Evolutionary conservation across 2,888 invertebrate species (phyloP), one percentile per base, ranked within the genome.

Genomic region (Leptinotarsa haldemani): DNA sequence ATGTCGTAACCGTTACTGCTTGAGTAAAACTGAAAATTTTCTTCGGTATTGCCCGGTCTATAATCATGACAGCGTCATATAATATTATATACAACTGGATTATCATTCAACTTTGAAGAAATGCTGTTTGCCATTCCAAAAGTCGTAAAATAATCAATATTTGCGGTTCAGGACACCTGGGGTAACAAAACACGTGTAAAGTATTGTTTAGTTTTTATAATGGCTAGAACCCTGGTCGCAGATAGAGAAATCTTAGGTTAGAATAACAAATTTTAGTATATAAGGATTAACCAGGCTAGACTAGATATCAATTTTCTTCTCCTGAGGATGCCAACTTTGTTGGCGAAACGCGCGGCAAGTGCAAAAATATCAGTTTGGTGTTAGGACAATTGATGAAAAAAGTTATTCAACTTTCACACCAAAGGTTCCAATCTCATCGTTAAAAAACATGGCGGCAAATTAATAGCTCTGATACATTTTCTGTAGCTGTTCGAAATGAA

Each of bases 141-240:
- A 77, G 78, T 76, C 75, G 73, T 66, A 70, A 77, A 16, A 77
- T 76, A 77, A 80, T 80, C 80, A 80, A 80, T 80, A 80, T 80
- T 80, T 80, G 79, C 79, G 78, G 79, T 77, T 52, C 71, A 30
- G 74, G 73, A 74, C 80, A 79, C 80, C 80, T 79, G 79, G 80
- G 64, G 70, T 18, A 61, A 74, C 67, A 69, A 70, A 76, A 78
- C 79, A 75, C 75, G 77, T 78, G 79, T 78, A 74, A 53, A 53
- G 53, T 66, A 13, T n/a, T 30, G 18, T 52, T 67, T 53, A 30
- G 30, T 52, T n/a, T 53, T 53, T 1, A n/a, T 61, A 30, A 30
- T 61, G 61, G 61, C n/a, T 30, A 16, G 12, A 61, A 30, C n/a
- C 61, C n/a, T 16, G n/a, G 30, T 2, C 22, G 2, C 13, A 22